A percentile compares a stretch with the other conserved stretches of the same genome.
phyloP scores from a whole-genome alignment of 2,888 invertebrate species.

The Mechanitis mazaeus region DNA sequence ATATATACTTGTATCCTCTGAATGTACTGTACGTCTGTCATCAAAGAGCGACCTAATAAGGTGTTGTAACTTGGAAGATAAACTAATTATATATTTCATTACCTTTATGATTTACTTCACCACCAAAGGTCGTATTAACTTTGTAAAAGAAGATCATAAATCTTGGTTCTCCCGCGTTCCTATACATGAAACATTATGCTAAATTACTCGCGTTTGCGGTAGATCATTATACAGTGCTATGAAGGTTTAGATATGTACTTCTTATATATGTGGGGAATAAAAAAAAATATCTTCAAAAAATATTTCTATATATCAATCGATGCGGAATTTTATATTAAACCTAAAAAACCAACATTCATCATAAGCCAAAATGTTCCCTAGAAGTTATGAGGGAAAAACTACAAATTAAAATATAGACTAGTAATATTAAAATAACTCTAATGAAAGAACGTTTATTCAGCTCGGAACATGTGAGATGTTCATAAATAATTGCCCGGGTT shows the following conservation, averaged over 20 bases:
- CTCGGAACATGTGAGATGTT: too few species aligned
- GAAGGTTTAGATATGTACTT: neutral
- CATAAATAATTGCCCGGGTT: too few species aligned
- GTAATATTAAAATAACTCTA: too few species aligned
- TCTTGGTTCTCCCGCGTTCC: constrained; percentile 5
- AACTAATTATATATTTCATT: constrained; percentile 6
- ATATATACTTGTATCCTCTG: neutral
- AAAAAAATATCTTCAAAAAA: too few species aligned
- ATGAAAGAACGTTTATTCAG: too few species aligned
- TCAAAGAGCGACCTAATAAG: neutral
- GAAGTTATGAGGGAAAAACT: too few species aligned
- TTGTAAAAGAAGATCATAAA: constrained; percentile 22
- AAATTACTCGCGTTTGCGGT: constrained; percentile 3
- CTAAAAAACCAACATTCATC: too few species aligned
- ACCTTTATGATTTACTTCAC: constrained; percentile 1
- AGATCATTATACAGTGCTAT: neutral
- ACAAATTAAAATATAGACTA: too few species aligned
- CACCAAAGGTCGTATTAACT: constrained; percentile 16
- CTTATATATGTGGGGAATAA: neutral
- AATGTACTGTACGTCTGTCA: too few species aligned
- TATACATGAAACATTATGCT: constrained; percentile 35
- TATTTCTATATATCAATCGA: too few species aligned
- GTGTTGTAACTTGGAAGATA: neutral
- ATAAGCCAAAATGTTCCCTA: too few species aligned
- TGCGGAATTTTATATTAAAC: too few species aligned